Evolutionary conservation across 2,797 vertebrate species (phyloP).

Genomic region (Heteromormyrus szaboi): DNA sequence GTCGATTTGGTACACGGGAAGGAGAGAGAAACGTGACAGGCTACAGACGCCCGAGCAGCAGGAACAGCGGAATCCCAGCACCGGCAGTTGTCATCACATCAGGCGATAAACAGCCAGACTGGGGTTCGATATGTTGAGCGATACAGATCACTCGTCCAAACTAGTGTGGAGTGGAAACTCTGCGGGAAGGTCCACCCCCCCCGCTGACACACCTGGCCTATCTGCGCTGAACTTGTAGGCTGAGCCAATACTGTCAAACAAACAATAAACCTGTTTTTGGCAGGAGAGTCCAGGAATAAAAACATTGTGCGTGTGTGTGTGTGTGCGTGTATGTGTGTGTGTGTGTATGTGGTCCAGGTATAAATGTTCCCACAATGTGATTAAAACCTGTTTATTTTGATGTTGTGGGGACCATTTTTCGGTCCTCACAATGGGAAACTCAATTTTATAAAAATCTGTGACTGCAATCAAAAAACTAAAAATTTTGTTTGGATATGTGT

Average conservation of each 20-base stretch:
- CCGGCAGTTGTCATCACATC: neutral
- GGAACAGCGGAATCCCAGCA: neutral
- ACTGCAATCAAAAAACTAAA: no score
- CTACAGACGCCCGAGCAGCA: neutral
- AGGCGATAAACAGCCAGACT: neutral
- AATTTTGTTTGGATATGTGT: no score
- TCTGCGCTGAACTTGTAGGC: neutral
- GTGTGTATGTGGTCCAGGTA: neutral
- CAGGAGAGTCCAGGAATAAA: neutral
- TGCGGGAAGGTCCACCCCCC: neutral
- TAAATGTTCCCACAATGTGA: no score
- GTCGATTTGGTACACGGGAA: neutral
- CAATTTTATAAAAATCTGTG: no score
- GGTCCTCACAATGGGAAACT: no score
- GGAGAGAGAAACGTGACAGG: neutral
- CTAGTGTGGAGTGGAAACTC: neutral
- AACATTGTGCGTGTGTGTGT: neutral
- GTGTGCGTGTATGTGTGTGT: neutral
- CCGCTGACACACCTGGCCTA: neutral
- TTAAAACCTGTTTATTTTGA: no score
- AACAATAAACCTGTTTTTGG: constrained; percentile 1
- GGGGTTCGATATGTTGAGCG: neutral
- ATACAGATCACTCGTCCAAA: neutral
- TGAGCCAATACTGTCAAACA: neutral
- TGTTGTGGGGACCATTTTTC: no score